Evolutionary conservation across 2,797 vertebrate genomes (phyloP), one percentile per base, ranked within the genome.

Genomic region (Ammospiza maritima): DNA sequence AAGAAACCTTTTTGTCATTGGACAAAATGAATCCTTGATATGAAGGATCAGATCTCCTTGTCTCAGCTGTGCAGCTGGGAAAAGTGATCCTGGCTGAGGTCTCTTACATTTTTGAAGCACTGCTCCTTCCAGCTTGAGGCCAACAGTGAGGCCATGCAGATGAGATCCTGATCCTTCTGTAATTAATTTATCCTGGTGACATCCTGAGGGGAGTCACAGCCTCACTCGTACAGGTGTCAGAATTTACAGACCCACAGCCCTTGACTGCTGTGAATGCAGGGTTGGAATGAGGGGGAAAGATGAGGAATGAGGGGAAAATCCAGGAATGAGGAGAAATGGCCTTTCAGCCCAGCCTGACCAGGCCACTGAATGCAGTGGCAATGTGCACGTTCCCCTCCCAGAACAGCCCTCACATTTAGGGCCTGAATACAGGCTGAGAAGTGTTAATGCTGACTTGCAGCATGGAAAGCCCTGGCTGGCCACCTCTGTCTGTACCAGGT

Each of bases 381-480:
- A 34, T 2, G 1, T 69, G 48, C 2, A 58, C 0, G 0, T 47
- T 93, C 88, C 86, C 78, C 45, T 82, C 79, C 36, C 85, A 79
- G 74, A 71, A 40, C 79, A 88, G 60, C 77, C 67, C 9, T 84
- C 82, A 64, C 56, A 82, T 91, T 81, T 54, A 1, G 3, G 87
- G 66, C 76, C 90, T 64, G 74, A 80, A 85, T 61, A 73, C 70
- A 96, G 96, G 85, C 71, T 54, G 38, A 85, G 85, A 48, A 85
- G 88, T 64, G 10, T 75, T 50, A 82, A 91, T 92, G 79, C 76
- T 96, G 95, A 88, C 85, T 80, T 42, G 50, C 67, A 82, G 87
- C 92, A 74, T 30, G 66, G 89, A 79, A 74, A 82, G 71, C 66
- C 91, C 95, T 95, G 89, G 92, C 95, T 84, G 91, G 50, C 38